Percentiles rank a stretch among this genome's conserved stretches.
Evolutionary conservation across 1,140 invertebrate species (phyloP).

Genomic region (Atta colombica): DNA sequence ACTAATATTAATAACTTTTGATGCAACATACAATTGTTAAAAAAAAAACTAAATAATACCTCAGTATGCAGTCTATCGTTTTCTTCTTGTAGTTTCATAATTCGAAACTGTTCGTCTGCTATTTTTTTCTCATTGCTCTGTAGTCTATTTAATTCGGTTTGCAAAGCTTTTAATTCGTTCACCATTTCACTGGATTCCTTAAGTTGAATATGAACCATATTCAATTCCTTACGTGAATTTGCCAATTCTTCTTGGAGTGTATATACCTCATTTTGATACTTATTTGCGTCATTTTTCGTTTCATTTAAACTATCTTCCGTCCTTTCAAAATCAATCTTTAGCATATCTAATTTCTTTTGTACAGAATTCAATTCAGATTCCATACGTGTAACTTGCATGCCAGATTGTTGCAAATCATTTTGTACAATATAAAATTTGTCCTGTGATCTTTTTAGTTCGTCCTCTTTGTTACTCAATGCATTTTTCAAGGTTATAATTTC

Average conservation of each 20-base stretch:
- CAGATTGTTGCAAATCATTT: conserved; percentile 76
- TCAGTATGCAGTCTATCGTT: conserved; percentile 86
- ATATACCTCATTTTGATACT: conserved; percentile 74
- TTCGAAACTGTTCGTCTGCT: conserved; percentile 74
- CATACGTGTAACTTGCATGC: conserved; percentile 67
- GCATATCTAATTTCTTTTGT: conserved; percentile 73
- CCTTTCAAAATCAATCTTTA: conserved; percentile 72
- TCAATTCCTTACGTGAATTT: conserved; percentile 77
- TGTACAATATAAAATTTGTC: conserved; percentile 75
- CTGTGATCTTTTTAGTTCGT: conserved; percentile 74
- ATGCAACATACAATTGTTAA: conserved; percentile 32
- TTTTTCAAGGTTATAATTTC: conserved; percentile 75
- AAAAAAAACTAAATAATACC: conserved; percentile 79
- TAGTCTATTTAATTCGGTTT: conserved; percentile 82
- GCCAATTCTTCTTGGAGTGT: conserved; percentile 77
- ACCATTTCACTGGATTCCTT: conserved; percentile 68
- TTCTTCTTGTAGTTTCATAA: conserved; percentile 85
- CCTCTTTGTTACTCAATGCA: conserved; percentile 74
- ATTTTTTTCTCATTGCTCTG: conserved; percentile 74
- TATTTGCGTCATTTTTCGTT: conserved; percentile 77
- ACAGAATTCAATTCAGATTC: conserved; percentile 69
- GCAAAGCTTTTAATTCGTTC: conserved; percentile 70
- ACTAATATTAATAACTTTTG: not conserved
- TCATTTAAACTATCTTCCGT: conserved; percentile 73
- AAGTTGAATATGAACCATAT: conserved; percentile 63